Evolutionary conservation across 2,797 vertebrate genomes (phyloP).

Genomic region (Mormyrus proboscirostris): DNA sequence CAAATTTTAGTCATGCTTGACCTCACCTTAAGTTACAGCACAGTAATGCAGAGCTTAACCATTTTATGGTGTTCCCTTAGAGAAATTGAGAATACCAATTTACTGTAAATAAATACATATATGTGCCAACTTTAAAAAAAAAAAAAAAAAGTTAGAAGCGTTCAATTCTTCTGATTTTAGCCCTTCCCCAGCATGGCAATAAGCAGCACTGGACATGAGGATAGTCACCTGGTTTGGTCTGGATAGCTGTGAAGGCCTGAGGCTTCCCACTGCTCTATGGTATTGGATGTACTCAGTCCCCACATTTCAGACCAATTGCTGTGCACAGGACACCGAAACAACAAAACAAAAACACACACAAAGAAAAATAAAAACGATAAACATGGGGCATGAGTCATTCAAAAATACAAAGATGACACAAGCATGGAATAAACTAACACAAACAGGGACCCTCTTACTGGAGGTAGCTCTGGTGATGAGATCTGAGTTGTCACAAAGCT

Average conservation of each 20-base stretch:
- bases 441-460: constrained; percentile 80
- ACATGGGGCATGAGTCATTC: constrained; percentile 92
- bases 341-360: constrained; percentile 42
- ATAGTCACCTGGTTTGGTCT: constrained; percentile 99
- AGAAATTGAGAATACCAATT: neutral
- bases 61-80: neutral
- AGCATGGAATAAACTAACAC: constrained; percentile 54
- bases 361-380: constrained; percentile 66
- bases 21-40: neutral
- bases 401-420: constrained; percentile 80
- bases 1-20: constrained; percentile 3
- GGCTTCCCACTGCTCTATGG: constrained; percentile 99
- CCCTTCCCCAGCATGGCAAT: constrained; percentile 5
- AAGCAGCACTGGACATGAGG: constrained; percentile 37
- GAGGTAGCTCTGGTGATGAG: constrained; percentile 37
- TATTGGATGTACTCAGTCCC: constrained; percentile 99
- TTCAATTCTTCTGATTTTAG: neutral
- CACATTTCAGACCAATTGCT: constrained; percentile 99
- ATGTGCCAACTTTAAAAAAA: neutral
- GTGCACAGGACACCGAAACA: constrained; percentile 65
- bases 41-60: neutral
- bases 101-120: neutral
- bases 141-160: neutral
- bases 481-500: neutral
- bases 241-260: constrained; percentile 98